phyloP scores from a whole-genome alignment of 2,888 invertebrate genomes.

The Neoaliturus tenellus region DNA sequence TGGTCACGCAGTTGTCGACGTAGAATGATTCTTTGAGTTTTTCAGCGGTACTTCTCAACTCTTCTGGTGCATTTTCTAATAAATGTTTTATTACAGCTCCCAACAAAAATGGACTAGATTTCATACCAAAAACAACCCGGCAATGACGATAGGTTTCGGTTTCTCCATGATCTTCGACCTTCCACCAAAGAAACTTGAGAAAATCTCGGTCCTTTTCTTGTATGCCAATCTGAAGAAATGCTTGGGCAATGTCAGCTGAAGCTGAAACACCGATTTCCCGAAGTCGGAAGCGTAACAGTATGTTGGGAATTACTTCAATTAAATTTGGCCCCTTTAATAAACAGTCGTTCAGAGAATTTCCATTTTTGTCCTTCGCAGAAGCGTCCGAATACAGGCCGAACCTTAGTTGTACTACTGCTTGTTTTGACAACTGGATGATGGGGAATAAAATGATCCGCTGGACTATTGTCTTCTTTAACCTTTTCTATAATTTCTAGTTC shows the following conservation, averaged over 20 bases:
- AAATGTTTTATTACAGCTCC: slow-evolving; percentile 49
- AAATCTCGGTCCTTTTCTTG: too few species aligned
- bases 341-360: slow-evolving; percentile 60
- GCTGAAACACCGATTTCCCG: not conserved
- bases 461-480: too few species aligned
- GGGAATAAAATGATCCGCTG: too few species aligned
- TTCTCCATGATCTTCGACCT: too few species aligned
- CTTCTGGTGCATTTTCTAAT: not conserved
- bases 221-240: slow-evolving; percentile 57
- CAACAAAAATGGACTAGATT: slow-evolving; percentile 52
- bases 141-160: slow-evolving; percentile 50
- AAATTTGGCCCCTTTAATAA: slow-evolving; percentile 21
- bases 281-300: slow-evolving; percentile 1
- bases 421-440: slow-evolving; percentile 59
- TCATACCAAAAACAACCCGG: slow-evolving; percentile 58
- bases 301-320: slow-evolving; percentile 4
- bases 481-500: too few species aligned
- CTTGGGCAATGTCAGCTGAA: slow-evolving; percentile 39
- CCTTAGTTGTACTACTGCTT: slow-evolving; percentile 56
- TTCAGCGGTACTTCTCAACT: not conserved
- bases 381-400: slow-evolving; percentile 63
- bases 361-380: slow-evolving; percentile 39
- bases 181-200: too few species aligned
- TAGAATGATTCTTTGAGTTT: slow-evolving; percentile 45
- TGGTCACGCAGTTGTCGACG: slow-evolving; percentile 55